Evolutionary conservation across 2,888 invertebrate species (phyloP).

Genomic region (Tipula lateralis): DNA sequence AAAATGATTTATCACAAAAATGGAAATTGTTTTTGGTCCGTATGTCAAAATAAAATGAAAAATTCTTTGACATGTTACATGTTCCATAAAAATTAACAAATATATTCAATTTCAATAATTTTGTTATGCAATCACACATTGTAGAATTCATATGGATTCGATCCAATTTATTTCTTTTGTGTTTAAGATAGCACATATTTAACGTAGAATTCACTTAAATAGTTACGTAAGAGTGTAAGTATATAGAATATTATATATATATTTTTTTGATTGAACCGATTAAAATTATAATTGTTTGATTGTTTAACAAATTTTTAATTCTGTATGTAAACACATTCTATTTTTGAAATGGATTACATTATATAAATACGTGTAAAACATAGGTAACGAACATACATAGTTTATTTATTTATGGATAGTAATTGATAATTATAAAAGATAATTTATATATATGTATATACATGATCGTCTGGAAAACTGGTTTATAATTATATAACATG

Average conservation of each 20-base stretch:
- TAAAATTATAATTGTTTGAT: neutral
- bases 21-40: neutral
- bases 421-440: neutral
- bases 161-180: neutral
- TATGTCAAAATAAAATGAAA: neutral
- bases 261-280: neutral
- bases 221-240: too few species aligned
- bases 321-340: neutral
- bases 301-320: neutral
- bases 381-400: neutral
- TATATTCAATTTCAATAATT: neutral
- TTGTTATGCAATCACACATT: neutral
- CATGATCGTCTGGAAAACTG: neutral
- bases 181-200: neutral
- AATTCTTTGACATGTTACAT: neutral
- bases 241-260: neutral
- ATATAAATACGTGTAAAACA: neutral
- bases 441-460: too few species aligned
- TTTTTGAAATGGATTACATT: neutral
- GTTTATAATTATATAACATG: neutral
- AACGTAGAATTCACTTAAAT: neutral
- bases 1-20: constrained; percentile 19
- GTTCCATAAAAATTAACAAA: neutral
- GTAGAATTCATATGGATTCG: neutral
- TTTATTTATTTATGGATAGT: neutral